Percentiles rank a stretch among this genome's conserved stretches.
Conservation (phyloP, 2,113 vertebrate species). For the Mionectes macconnelli region DNA sequence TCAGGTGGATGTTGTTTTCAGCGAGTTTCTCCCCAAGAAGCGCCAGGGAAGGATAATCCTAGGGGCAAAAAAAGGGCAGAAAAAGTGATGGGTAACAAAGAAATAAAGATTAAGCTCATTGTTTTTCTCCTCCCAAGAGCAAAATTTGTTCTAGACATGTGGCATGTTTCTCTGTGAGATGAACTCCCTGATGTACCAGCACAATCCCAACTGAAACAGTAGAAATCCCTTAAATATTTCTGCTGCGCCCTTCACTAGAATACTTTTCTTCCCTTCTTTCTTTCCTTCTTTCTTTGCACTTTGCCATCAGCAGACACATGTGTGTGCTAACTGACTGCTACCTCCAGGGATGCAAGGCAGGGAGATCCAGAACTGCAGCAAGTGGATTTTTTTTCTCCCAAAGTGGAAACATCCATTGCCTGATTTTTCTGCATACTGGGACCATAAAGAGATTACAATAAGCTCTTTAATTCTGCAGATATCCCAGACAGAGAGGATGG, state of each 20-base stretch:
- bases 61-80: neutral
- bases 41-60: slow-evolving; percentile 96
- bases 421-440: neutral
- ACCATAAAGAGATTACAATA: neutral
- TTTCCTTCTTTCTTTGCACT: neutral
- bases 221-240: slow-evolving; percentile 11
- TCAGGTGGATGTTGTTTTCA: slow-evolving; percentile 96
- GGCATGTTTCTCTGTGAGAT: neutral
- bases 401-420: neutral
- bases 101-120: neutral
- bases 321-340: neutral
- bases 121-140: neutral
- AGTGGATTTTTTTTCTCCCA: neutral
- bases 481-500: neutral
- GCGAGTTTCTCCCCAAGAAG: slow-evolving; percentile 94
- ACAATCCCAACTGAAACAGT: neutral
- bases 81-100: neutral
- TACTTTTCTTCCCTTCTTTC: neutral
- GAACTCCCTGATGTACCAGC: neutral
- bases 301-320: neutral
- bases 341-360: neutral
- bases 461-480: neutral
- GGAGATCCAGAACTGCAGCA: neutral
- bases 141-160: neutral
- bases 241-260: neutral